Evolutionary conservation across 1,140 invertebrate species (phyloP), one percentile per base, ranked within the genome.

Genomic region (Micrasema longulum): DNA sequence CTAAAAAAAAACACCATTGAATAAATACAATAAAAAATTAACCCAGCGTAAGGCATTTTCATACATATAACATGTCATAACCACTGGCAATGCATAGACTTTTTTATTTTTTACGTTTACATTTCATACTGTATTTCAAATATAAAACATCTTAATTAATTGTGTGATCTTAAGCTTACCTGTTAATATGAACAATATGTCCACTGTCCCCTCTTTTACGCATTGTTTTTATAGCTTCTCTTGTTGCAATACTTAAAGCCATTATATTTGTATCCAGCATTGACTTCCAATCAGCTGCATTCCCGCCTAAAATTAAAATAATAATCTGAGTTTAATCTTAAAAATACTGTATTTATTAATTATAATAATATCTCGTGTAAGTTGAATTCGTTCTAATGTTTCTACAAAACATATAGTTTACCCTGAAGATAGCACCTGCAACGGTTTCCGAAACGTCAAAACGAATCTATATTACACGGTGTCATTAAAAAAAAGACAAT

Each of bases 131-230:
- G n/a, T n/a, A n/a, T n/a, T n/a, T n/a, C n/a, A n/a, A n/a, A n/a
- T n/a, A n/a, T n/a, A n/a, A n/a, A n/a, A n/a, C n/a, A n/a, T n/a
- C 1, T 12, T 14, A 48, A 1, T 48, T 48, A 2, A 16, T 48
- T 48, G 9, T 9, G 16, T 14, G n/a, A 53, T 53, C 11, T n/a
- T n/a, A 52, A 9, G 0, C 23, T 52, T 23, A 88, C 88, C 88
- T 89, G 79, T 88, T 90, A 26, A 91, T 83, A 68, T 90, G 85
- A 55, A 91, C 86, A 66, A 91, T 87, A 76, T 92, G 90, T 0
- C 91, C 91, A 70, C 89, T 85, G 5, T 89, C 81, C 11, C 81
- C 77, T 20, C 84, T 80, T 64, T 85, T 82, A 62, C 80, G 82
- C 89, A 92, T 91, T 1, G 86, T 80, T 64, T 83, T 82, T 1